phyloP scores from a whole-genome alignment of 2,888 invertebrate species.

The Drosophila dives region DNA sequence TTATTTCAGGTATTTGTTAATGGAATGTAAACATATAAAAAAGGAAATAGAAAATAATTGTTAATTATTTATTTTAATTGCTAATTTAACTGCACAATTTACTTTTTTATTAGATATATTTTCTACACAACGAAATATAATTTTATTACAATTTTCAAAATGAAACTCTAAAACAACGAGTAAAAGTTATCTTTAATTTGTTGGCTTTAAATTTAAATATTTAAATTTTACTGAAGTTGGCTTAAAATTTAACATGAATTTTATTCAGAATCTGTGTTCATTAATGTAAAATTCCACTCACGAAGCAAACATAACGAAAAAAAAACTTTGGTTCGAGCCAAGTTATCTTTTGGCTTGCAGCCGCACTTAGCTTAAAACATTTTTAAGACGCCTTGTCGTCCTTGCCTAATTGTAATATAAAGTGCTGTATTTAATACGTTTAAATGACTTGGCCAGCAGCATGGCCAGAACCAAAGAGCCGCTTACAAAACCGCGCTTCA shows the following conservation, averaged over 20 bases:
- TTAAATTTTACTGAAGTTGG: background rate
- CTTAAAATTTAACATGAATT: background rate
- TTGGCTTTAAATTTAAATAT: background rate
- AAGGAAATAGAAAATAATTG: too few relatives aligned
- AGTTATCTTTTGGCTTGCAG: background rate
- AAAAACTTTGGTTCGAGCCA: background rate
- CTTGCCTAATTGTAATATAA: conserved; percentile 55
- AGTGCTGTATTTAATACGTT: conserved; percentile 54
- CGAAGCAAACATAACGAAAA: background rate
- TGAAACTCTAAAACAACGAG: background rate
- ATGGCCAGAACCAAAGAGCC: conserved; percentile 28
- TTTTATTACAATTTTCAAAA: background rate
- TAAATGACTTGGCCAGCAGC: conserved; percentile 36
- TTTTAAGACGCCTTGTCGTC: background rate
- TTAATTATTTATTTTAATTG: too few relatives aligned
- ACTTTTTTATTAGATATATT: background rate
- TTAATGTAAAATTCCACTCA: background rate
- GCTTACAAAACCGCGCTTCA: conserved; percentile 68
- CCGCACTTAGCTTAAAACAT: background rate
- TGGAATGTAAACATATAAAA: too few relatives aligned
- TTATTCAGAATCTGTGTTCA: background rate
- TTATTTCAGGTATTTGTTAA: too few relatives aligned
- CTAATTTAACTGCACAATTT: background rate
- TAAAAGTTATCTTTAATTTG: too few relatives aligned
- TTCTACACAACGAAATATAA: background rate